These are phyloP conservation scores for Austrofundulus limnaeus DNA, from an alignment of 2,113 vertebrate genomes.

Conservation along the genomic window DNA sequence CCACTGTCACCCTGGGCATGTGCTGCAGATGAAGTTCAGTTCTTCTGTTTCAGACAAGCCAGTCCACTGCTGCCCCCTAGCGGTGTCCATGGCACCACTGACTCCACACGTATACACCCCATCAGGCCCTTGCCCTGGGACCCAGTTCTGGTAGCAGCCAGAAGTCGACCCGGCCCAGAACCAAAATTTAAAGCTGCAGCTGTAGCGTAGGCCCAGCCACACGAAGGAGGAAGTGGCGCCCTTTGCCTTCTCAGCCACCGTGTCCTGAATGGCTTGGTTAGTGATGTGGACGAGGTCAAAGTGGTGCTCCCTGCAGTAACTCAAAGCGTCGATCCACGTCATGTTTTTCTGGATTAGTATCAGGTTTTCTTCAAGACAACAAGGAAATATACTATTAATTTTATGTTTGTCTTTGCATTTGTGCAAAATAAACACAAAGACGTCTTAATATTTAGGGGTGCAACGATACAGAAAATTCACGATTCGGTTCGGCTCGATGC, in stretches of 20 bases:
- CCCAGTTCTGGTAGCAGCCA: constrained; percentile 72
- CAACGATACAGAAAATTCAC: no score
- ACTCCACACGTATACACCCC: constrained; percentile 42
- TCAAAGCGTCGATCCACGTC: constrained; percentile 70
- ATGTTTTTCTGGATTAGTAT: constrained; percentile 63
- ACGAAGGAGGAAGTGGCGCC: constrained; percentile 54
- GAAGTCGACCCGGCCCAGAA: constrained; percentile 62
- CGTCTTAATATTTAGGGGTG: no score
- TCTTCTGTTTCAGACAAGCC: constrained; percentile 53
- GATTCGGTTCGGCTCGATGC: no score
- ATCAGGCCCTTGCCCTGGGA: constrained; percentile 46
- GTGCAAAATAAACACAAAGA: background rate
- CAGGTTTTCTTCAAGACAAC: constrained; percentile 41
- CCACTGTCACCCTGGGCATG: constrained; percentile 29
- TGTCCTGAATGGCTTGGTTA: constrained; percentile 42
- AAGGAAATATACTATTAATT: background rate
- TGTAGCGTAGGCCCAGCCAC: constrained; percentile 71
- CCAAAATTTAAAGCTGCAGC: constrained; percentile 68
- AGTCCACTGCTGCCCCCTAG: constrained; percentile 73
- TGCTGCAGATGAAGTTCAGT: constrained; percentile 70
- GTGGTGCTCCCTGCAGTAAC: constrained; percentile 68
- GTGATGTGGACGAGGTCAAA: constrained; percentile 61
- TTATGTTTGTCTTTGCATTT: background rate
- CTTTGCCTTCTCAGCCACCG: constrained; percentile 31
- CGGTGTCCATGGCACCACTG: constrained; percentile 66